Conservation (phyloP, 1,140 invertebrate species). For the Eufriesea mexicana region DNA sequence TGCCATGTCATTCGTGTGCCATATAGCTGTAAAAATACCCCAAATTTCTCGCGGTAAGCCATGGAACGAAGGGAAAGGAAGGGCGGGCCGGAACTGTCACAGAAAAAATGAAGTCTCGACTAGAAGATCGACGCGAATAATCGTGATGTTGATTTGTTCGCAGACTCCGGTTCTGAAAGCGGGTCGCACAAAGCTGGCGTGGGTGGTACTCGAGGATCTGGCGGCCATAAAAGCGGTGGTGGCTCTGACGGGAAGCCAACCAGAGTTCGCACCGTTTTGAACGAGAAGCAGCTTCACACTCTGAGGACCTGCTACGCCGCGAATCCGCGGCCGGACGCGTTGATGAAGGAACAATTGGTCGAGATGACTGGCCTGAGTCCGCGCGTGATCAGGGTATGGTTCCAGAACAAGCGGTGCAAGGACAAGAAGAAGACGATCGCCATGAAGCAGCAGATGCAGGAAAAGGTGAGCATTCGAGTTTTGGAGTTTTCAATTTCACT, state of each 20-base stretch:
- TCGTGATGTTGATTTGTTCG: constrained; percentile 60
- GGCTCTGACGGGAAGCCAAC: constrained; percentile 97
- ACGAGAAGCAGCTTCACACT: constrained; percentile 99
- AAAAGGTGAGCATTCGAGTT: constrained; percentile 89
- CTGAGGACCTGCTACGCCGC: constrained; percentile 97
- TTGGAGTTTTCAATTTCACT: not conserved
- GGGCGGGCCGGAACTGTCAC: not conserved
- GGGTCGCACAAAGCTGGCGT: constrained; percentile 91
- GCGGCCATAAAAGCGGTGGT: constrained; percentile 84
- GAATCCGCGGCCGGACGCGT: constrained; percentile 98
- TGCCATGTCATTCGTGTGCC: too few relatives aligned
- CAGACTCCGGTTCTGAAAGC: constrained; percentile 93
- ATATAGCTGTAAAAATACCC: too few relatives aligned
- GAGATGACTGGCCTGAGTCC: constrained; percentile 99
- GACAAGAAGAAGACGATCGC: constrained; percentile 99
- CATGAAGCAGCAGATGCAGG: constrained; percentile 98
- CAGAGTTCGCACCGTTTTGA: constrained; percentile 97
- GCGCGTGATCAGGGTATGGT: constrained; percentile 98
- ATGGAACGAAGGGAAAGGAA: too few relatives aligned
- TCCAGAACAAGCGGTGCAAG: constrained; percentile 99
- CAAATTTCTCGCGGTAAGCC: too few relatives aligned
- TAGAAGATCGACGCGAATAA: not conserved
- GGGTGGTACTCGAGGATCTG: constrained; percentile 78
- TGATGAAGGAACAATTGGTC: constrained; percentile 99
- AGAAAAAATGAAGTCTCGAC: not conserved